Percentiles rank a stretch among this genome's conserved stretches.
These are phyloP conservation scores for Hoplodrina blanda DNA, from an alignment of 2,888 invertebrate species.

Conservation along the genomic window DNA sequence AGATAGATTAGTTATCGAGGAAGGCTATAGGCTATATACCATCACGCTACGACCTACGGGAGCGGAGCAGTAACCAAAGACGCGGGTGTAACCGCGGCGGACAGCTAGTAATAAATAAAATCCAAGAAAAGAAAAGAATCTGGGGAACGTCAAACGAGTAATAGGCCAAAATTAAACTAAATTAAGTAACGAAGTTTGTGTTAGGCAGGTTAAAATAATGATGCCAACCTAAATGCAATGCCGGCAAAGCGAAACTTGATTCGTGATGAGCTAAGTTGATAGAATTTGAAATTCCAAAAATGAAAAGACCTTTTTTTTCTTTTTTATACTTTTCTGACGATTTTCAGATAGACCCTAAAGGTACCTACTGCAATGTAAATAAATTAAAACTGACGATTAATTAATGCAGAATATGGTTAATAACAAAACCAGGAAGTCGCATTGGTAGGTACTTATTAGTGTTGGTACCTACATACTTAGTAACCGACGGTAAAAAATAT, in stretches of 20 bases:
- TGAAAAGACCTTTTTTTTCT: neutral
- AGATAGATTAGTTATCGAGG: no score
- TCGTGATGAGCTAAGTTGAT: conserved; percentile 10
- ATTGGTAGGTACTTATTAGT: no score
- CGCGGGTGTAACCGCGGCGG: no score
- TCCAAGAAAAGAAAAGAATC: neutral
- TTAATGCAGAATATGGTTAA: neutral
- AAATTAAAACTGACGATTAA: neutral
- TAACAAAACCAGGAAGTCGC: conserved; percentile 25
- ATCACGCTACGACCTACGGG: no score
- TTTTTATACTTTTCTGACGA: neutral
- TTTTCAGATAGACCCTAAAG: neutral
- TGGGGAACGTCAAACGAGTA: neutral
- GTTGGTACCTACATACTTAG: conserved; percentile 3
- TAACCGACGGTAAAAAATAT: conserved; percentile 14
- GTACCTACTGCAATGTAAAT: neutral
- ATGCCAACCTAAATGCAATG: conserved; percentile 38
- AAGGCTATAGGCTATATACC: no score
- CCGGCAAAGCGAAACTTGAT: conserved; percentile 9
- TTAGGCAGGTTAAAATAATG: conserved; percentile 16
- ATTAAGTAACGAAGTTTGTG: conserved; percentile 18
- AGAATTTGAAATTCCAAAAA: neutral
- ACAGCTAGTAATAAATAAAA: conserved; percentile 2
- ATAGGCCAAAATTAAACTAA: neutral
- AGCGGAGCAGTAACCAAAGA: no score